Evolutionary conservation across 2,888 invertebrate species (phyloP), one percentile per base, ranked within the genome.

Genomic region (Caenorhabditis zanzibari): DNA sequence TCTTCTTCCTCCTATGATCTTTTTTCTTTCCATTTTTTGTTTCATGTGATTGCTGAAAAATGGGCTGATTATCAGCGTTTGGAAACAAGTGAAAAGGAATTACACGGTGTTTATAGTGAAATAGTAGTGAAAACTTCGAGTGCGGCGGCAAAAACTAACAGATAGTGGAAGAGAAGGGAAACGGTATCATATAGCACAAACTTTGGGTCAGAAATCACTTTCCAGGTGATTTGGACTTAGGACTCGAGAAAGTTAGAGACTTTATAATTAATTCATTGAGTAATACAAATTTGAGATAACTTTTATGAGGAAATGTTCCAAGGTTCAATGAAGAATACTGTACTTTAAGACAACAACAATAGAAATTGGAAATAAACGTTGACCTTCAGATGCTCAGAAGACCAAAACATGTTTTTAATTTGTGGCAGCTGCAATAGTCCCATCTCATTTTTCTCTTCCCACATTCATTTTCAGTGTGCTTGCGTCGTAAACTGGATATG

Each of bases 331-430:
- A 41, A 19, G 32, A 32, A 9, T 35, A 63, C 38, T 22, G n/a
- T n/a, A n/a, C n/a, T 47, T 38, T 10, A 19, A 59, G 22, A n/a
- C n/a, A 3, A 10, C 19, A 41, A 44, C 26, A 47, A 44, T 63
- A 4, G 16, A 35, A 61, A 7, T 58, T 56, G 26, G 47, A n/a
- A 74, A 52, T 28, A 64, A 79, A 79, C 71, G 63, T 79, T 79
- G 79, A 64, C 79, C 79, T 79, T 64, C 19, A 28, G 47, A 56
- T 44, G 56, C 66, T 66, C 52, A 4, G 6, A 47, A 24, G 44
- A 56, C 52, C 63, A 79, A 77, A 79, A 79, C 79, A 79, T 79
- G 79, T 79, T 79, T 79, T 79, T 71, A 79, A 79, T 79, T 79
- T 79, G 47, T 35, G 71, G 41, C 38, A 54, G 54, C 47, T 24